Base-by-base conservation (phyloP, 2,113 vertebrate species). In the Misgurnus anguillicaudatus region DNA sequence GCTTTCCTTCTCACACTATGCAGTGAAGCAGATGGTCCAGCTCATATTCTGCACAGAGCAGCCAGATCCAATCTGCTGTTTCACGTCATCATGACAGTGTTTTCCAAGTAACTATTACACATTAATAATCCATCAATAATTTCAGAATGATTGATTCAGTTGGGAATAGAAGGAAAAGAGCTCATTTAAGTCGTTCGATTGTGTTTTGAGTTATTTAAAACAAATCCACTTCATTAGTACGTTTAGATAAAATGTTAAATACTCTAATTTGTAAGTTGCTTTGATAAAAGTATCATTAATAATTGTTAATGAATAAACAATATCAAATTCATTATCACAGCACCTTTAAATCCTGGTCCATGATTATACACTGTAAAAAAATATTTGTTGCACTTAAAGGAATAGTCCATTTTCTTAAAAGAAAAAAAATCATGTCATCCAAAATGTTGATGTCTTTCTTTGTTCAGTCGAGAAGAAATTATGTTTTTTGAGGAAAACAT, bases 11-110 rank as follows among this genome's bases (percentile, higher is more conserved):
- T 31, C 72, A 55, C 39, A 65, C 72, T 75, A n/a, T 36, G 79
- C 41, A 62, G 38, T 63, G 31, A 76, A 76, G 60, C 74, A 76
- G 65, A 82, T 45, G 36, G 19, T 77, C 83, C 83, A 73, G 73
- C 78, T 84, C 88, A 79, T 70, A 69, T 64, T 60, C 72, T 81
- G 79, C 73, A 83, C 1, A 57, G 45, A 74, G 19, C 10, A 73
- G 78, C 24, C 68, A 38, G 64, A 60, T 78, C 41, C 67, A 60
- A 76, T 80, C 75, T 66, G 31, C 79, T 73, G 79, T 55, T 77
- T 48, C 78, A 51, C 76, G 48, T 42, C 70, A 75, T 60, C 76
- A 75, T 71, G 21, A 79, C 41, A 79, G 65, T 39, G 24, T 45
- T 85, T 45, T 69, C 78, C 61, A 66, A 36, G 63, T 53, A n/a